phyloP scores from a whole-genome alignment of 2,888 invertebrate species.

The Polyommatus iphigenia region DNA sequence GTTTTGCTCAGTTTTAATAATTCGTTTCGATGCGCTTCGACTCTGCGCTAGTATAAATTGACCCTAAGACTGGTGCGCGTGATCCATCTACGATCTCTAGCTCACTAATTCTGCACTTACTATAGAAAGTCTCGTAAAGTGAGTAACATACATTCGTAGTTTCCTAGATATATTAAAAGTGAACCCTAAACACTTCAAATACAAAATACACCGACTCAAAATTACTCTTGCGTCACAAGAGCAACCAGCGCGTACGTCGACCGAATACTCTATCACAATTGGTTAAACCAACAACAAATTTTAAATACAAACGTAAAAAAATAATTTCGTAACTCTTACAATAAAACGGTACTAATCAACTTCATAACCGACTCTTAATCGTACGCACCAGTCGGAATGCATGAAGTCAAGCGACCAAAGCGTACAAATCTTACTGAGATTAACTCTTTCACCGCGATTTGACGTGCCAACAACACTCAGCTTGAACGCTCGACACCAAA shows the following conservation, averaged over 20 bases:
- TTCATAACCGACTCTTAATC: slow-evolving; percentile 36
- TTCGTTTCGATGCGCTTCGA: no score
- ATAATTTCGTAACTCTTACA: slow-evolving; percentile 4
- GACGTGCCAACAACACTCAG: slow-evolving; percentile 40
- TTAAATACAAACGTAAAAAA: slow-evolving; percentile 30
- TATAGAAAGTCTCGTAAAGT: slow-evolving; percentile 31
- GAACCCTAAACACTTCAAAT: background rate
- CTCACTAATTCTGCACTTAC: slow-evolving; percentile 37
- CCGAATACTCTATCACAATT: slow-evolving; percentile 18
- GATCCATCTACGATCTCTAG: slow-evolving; percentile 38
- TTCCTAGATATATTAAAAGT: background rate
- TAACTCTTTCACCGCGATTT: slow-evolving; percentile 51
- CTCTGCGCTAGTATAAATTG: no score
- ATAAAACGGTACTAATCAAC: slow-evolving; percentile 23
- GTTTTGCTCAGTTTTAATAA: no score
- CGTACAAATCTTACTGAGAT: slow-evolving; percentile 72
- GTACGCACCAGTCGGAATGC: slow-evolving; percentile 78
- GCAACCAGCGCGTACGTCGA: slow-evolving; percentile 14
- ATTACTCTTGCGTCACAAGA: slow-evolving; percentile 22
- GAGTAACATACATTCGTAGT: slow-evolving; percentile 12
- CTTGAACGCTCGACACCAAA: background rate
- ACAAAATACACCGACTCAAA: slow-evolving; percentile 22
- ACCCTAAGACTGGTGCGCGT: slow-evolving; percentile 77
- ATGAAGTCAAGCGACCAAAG: slow-evolving; percentile 72
- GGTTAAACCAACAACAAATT: slow-evolving; percentile 24